Base-by-base conservation (phyloP, 2,888 invertebrate species). In the Sphaerophoria rueppellii region DNA sequence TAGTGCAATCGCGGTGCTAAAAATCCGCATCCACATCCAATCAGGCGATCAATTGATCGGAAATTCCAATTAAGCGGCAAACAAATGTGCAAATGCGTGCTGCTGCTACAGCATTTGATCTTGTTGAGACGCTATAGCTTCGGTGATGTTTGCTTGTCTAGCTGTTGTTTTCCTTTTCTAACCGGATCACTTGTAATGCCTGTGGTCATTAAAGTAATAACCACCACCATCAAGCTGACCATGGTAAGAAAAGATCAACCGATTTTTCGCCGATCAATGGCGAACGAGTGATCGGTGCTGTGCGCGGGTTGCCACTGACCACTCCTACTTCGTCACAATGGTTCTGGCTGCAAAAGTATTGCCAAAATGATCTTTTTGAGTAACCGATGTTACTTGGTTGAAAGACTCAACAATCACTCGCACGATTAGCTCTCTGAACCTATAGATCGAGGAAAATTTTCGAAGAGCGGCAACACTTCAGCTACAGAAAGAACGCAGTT, bases 61-160 rank as follows among this genome's bases (percentile, higher is more conserved):
- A 83, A 83, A 83, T 80, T 80, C 83, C 83, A 83, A 83, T 83
- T 83, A 83, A 83, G 83, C 75, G 80, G 83, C 83, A 83, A 83
- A 80, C 83, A 80, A 83, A 83, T 83, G 83, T 83, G 83, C 80
- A 80, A 80, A 83, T 83, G 83, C 83, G 80, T 83, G 48, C 65
- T 73, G 60, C 16, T 82, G 48, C 63, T 52, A 32, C 40, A 16
- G 69, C 16, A 9, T 35, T 14, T 14, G 57, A 9, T 40, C 24
- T 5, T 37, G 54, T 7, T 9, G n/a, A 14, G 34, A 4, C 16
- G 32, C 32, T 14, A 50, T 48, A 6, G 24, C 40, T 7, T 57
- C n/a, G 65, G 34, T 58, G 73, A 40, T 58, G 57, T 73, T 77
- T 11, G 50, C 43, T 48, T 57, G 70, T 34, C 60, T 67, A 58